Evolutionary conservation across 1,140 invertebrate genomes (phyloP), one percentile per base, ranked within the genome.

Genomic region (Diachasmimorpha longicaudata): DNA sequence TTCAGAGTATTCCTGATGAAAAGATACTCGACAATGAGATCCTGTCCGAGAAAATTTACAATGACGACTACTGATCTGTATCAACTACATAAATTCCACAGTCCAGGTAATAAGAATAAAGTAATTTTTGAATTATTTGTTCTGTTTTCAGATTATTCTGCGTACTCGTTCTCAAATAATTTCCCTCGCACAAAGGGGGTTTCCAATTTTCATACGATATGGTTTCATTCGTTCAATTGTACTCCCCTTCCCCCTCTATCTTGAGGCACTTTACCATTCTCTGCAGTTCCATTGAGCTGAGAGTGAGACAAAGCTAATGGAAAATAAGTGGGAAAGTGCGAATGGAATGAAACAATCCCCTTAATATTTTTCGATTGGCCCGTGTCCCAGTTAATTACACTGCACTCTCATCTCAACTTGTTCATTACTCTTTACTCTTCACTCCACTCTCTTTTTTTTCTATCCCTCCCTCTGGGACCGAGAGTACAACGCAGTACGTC

Each of bases 191-290:
- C 14, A 16, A 52, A 16, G 48, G 4, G 14, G 14, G 14, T 77
- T 63, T 44, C n/a, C 13, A 69, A 39, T 5, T 6, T 48, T 63
- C 31, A 31, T 31, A 31, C 6, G 31, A 31, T 70, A 55, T 25
- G n/a, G 39, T 52, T 48, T 68, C 13, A 23, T 6, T 75, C 25
- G 36, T 25, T 70, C 44, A 37, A 21, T 69, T 70, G 19, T 14
- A 39, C 2, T 55, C 21, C 13, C n/a, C 16, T 48, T 37, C 39
- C 37, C 19, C 37, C 10, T 36, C 16, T 31, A 31, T 73, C 10
- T 39, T 37, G 68, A 77, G 72, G 72, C 72, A 77, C 76, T 77
- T 77, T 74, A 74, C 72, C 72, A 73, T n/a, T 69, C 14, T 58
- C 4, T 52, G 4, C 44, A 70, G 31, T 31, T 31, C 2, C 31